Conservation (phyloP, 2,888 invertebrate species). For the Drosophila leonis region DNA sequence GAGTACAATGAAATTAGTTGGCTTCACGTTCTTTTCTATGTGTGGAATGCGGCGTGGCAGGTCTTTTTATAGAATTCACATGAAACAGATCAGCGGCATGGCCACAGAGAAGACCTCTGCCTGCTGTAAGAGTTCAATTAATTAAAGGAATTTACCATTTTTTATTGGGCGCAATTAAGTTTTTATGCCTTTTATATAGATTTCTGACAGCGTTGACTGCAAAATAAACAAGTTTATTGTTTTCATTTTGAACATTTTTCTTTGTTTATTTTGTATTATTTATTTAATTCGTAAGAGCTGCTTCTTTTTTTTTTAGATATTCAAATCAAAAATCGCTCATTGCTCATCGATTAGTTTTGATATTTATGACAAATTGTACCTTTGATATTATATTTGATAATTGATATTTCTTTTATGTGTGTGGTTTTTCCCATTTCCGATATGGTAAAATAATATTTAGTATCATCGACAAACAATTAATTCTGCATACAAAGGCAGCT, state of each 20-base stretch:
- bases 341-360: constrained; percentile 40
- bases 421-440: constrained; percentile 51
- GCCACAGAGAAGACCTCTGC: background rate
- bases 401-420: constrained; percentile 30
- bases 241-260: background rate
- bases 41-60: constrained; percentile 50
- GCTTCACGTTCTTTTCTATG: constrained; percentile 35
- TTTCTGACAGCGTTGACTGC: constrained; percentile 3
- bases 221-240: constrained; percentile 37
- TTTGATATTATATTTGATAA: constrained; percentile 49
- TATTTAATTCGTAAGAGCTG: background rate
- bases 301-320: constrained; percentile 7
- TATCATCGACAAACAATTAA: constrained; percentile 40
- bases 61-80: constrained; percentile 45
- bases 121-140: constrained; percentile 41
- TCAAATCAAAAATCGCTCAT: constrained; percentile 47
- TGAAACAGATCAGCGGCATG: background rate
- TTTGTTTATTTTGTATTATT: constrained; percentile 4
- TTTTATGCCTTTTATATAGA: constrained; percentile 25
- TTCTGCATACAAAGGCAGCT: constrained; percentile 45
- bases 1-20: constrained; percentile 40
- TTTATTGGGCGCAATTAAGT: constrained; percentile 50
- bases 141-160: constrained; percentile 21
- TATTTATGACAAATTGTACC: constrained; percentile 55
- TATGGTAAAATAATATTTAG: constrained; percentile 34